Base-by-base conservation (phyloP, 2,113 vertebrate species). In the Parus major region DNA sequence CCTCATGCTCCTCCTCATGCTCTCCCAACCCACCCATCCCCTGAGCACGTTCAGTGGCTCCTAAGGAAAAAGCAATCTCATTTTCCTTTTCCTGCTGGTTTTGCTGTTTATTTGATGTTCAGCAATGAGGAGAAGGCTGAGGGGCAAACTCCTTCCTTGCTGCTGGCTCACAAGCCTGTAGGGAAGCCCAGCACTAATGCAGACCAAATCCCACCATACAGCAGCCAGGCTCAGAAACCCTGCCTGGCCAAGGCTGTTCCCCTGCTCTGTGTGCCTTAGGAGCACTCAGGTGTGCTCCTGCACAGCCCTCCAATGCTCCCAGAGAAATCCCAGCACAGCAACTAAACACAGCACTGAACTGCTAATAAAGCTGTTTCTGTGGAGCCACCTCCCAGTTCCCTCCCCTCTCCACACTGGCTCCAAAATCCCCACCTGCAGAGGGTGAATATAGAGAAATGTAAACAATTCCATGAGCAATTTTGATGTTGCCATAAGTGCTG, bases 181-280 rank as follows among this genome's bases (percentile, higher is more conserved):
- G 72, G 64, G 64, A 20, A 88, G 15, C 33, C 7, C 64, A 59
- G 64, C 6, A 33, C 3, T 5, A 50, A 9, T 36, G 44, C 11
- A 11, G 2, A 65, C 1, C 28, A 50, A 70, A 66, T 9, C 22
- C 8, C 22, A 10, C 0, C 0, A 19, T 11, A 27, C n/a, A 23
- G 22, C 33, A 57, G 21, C 16, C 56, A 7, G 47, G 33, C 79
- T 77, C 35, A 15, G 50, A 41, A 65, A 15, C 13, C 21, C 23
- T 9, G 1, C 47, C 24, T 1, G 1, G 10, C 14, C 15, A 13
- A 2, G 23, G 31, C 35, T 61, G 11, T 42, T 53, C 41, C 50
- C 11, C 36, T 78, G 29, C 53, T 50, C 23, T 29, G 8, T 8
- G 21, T 21, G 6, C 31, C 13, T 19, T 10, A 20, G 42, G 18